These are phyloP conservation scores for Ochlodes sylvanus DNA, from an alignment of 2,888 invertebrate genomes.

Conservation along the genomic window DNA sequence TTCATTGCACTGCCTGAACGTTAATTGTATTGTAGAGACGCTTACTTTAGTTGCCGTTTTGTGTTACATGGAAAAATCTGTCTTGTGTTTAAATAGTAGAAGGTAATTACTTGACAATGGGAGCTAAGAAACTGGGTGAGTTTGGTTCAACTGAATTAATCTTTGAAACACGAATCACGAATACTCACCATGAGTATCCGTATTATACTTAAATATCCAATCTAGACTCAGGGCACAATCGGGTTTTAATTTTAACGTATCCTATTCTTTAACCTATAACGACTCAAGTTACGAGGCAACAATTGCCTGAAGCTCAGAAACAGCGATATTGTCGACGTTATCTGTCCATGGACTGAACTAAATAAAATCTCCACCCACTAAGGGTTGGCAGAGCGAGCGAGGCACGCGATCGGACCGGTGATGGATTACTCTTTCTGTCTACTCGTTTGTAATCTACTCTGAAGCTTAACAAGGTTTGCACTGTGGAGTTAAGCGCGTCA, in stretches of 20 bases:
- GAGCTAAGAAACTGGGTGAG: not conserved
- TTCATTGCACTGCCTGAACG: constrained; percentile 38
- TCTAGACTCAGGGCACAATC: no score
- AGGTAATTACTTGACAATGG: constrained; percentile 4
- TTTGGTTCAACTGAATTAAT: no score
- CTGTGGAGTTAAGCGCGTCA: not conserved
- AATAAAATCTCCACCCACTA: constrained; percentile 18
- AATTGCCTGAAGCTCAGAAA: not conserved
- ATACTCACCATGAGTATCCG: no score
- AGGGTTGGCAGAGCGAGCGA: constrained; percentile 3
- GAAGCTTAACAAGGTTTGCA: constrained; percentile 4
- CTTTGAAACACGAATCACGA: no score
- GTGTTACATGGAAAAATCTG: constrained; percentile 32
- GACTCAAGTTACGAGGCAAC: not conserved
- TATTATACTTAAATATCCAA: no score
- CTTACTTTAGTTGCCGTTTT: constrained; percentile 29
- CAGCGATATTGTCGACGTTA: not conserved
- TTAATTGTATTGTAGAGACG: constrained; percentile 37
- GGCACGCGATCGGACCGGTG: constrained; percentile 5
- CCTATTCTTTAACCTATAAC: no score
- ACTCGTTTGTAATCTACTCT: not conserved
- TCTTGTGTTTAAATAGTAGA: constrained; percentile 11
- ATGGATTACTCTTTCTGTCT: constrained; percentile 9
- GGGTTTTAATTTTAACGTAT: no score
- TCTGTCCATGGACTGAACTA: not conserved